These are phyloP conservation scores for Macropodus opercularis DNA, from an alignment of 2,797 vertebrate species.

Conservation along the genomic window DNA sequence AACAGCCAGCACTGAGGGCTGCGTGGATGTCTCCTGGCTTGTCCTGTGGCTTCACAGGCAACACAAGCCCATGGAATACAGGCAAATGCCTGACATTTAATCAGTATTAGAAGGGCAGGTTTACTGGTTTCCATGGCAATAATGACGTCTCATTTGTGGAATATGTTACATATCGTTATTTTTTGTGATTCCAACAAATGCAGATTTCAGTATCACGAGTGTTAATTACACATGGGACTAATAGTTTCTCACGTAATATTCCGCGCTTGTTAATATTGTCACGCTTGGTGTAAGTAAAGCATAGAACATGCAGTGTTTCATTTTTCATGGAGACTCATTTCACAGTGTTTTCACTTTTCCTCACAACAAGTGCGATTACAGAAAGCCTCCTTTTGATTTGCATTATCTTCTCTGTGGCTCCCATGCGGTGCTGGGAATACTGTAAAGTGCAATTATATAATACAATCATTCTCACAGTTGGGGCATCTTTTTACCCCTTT, in stretches of 20 bases:
- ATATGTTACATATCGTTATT: conserved; percentile 4
- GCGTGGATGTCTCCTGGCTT: conserved; percentile 29
- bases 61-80: conserved; percentile 9
- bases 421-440: conserved; percentile 21
- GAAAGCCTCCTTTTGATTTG: conserved; percentile 22
- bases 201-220: neutral
- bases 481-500: conserved; percentile 24
- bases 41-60: conserved; percentile 33
- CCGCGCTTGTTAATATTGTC: too few relatives aligned
- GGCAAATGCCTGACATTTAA: conserved; percentile 25
- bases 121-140: conserved; percentile 10
- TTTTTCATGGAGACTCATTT: conserved; percentile 9
- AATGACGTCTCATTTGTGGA: conserved; percentile 2
- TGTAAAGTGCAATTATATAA: conserved; percentile 33
- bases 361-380: conserved; percentile 6
- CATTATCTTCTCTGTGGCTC: conserved; percentile 13
- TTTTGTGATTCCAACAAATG: conserved; percentile 2
- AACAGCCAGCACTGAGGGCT: conserved; percentile 34
- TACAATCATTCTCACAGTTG: conserved; percentile 52
- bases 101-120: conserved; percentile 10
- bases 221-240: too few relatives aligned
- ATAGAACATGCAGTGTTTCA: neutral
- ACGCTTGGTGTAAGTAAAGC: neutral
- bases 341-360: conserved; percentile 4
- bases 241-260: too few relatives aligned